Conservation (phyloP, 2,113 vertebrate genomes). For the Pterocles gutturalis region DNA sequence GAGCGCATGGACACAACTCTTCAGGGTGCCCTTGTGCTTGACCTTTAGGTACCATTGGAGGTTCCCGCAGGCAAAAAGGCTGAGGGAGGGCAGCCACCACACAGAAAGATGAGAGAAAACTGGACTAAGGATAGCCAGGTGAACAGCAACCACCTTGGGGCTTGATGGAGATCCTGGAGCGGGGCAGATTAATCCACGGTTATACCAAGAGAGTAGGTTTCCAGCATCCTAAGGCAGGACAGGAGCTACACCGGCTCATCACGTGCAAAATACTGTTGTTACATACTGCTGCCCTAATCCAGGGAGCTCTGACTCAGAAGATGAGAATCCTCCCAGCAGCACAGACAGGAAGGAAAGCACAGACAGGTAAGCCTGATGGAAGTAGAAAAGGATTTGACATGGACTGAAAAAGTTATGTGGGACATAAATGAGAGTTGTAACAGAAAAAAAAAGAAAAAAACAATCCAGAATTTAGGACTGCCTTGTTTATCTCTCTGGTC, state of each 20-base stretch:
- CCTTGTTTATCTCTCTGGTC: background rate
- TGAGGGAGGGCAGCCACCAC: accelerated
- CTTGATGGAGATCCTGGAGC: background rate
- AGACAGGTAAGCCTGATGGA: background rate
- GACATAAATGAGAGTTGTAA: background rate
- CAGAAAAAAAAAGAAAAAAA: background rate
- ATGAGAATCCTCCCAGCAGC: background rate
- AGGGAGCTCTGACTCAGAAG: background rate
- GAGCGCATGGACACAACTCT: background rate
- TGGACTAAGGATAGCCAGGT: background rate
- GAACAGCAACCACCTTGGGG: background rate
- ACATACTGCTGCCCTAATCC: background rate
- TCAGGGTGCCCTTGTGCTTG: background rate
- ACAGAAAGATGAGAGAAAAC: background rate
- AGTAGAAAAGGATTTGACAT: background rate
- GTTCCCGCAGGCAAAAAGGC: background rate
- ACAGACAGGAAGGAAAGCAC: background rate
- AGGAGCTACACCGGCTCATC: background rate
- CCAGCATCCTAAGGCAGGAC: background rate
- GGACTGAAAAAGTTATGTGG: accelerated
- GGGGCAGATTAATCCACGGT: accelerated
- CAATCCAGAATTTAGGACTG: background rate
- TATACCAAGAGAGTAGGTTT: background rate
- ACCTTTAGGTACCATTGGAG: background rate
- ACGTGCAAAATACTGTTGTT: background rate